A percentile compares a stretch with the other conserved stretches of the same genome.
Evolutionary conservation across 30 jellyfish, hydroid and myxozoan species (phyloP).

Genomic region (Rhopilema esculentum): DNA sequence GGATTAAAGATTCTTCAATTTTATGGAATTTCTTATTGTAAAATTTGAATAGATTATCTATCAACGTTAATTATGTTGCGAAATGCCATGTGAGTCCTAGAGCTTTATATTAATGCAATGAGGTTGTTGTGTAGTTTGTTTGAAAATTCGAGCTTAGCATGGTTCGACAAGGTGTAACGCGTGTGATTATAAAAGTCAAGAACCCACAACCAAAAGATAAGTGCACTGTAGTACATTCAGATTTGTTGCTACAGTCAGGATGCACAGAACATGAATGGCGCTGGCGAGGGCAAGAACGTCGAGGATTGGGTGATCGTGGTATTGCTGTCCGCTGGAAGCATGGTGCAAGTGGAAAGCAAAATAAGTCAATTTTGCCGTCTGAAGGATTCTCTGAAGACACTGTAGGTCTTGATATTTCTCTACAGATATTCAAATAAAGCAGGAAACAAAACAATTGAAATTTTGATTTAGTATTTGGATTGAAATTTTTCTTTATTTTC

Average conservation of each 20-base stretch:
- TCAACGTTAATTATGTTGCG: no score
- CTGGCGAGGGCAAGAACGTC: conserved; percentile 8
- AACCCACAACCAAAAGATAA: not conserved
- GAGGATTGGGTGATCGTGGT: conserved; percentile 14
- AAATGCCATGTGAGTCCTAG: no score
- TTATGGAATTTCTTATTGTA: no score
- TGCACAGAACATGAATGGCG: conserved; percentile 3
- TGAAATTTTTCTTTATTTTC: no score
- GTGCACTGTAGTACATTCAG: conserved; percentile 3
- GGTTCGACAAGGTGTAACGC: not conserved
- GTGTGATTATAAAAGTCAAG: not conserved
- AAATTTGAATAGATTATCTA: no score
- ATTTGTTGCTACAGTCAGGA: not conserved
- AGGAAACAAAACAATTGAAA: not conserved
- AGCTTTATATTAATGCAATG: no score
- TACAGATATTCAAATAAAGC: not conserved
- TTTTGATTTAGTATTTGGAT: not conserved
- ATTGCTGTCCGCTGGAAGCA: conserved; percentile 1
- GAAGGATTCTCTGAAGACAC: conserved; percentile 6
- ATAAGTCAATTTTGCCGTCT: not conserved
- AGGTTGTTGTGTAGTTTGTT: not conserved
- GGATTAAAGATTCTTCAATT: no score
- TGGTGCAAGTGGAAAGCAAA: conserved; percentile 9
- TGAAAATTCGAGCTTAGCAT: not conserved
- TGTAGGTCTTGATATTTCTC: not conserved